Conservation (phyloP, 2,797 vertebrate genomes). For the Threskiornis aethiopicus region DNA sequence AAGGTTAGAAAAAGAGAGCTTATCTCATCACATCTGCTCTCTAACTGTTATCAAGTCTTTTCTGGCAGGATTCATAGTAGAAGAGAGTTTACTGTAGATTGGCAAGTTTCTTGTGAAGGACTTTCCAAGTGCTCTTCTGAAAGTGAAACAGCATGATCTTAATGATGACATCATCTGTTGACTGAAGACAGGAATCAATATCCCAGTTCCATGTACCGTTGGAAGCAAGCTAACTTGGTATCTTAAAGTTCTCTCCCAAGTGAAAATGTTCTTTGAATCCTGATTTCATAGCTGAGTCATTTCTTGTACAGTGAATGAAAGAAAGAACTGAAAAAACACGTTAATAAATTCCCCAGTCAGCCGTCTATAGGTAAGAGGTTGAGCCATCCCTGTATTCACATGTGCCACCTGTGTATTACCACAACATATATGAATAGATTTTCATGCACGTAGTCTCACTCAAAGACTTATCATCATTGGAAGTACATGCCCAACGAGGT, state of each 20-base stretch:
- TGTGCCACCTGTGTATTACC: not conserved
- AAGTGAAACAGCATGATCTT: not conserved
- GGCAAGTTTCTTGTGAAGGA: not conserved
- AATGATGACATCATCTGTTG: not conserved
- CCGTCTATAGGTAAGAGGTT: not conserved
- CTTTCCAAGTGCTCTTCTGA: not conserved
- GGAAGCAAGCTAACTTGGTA: not conserved
- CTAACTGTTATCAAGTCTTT: not conserved
- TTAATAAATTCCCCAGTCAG: not conserved
- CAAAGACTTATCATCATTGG: not conserved
- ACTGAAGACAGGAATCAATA: not conserved
- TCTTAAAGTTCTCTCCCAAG: not conserved
- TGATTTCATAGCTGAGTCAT: not conserved
- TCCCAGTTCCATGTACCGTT: not conserved
- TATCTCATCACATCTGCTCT: not conserved
- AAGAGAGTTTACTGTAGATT: not conserved
- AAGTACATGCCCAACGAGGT: not conserved
- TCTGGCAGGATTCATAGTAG: not conserved
- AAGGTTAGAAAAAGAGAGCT: not conserved
- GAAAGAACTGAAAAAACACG: not conserved
- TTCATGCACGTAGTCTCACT: not conserved
- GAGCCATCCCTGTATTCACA: not conserved
- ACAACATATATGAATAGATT: not conserved
- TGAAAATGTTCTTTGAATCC: not conserved
- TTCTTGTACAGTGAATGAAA: not conserved